These are phyloP conservation scores for Carabus problematicus DNA, from an alignment of 2,888 invertebrate genomes.

Conservation along the genomic window DNA sequence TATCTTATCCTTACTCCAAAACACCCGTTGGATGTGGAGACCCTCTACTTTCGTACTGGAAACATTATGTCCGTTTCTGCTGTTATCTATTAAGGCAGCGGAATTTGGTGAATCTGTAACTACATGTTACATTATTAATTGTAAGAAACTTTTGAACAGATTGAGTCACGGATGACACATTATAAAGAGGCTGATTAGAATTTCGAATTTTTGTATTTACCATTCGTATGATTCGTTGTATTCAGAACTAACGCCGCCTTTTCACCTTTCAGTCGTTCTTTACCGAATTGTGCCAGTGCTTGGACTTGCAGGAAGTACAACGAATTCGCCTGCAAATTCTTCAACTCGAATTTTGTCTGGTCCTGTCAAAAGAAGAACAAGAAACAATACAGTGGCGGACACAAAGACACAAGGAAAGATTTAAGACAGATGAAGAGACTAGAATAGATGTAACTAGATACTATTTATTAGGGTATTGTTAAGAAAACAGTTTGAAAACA, in stretches of 20 bases:
- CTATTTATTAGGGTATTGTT: too few species aligned
- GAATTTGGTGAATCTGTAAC: constrained; percentile 35
- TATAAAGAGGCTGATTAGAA: background rate
- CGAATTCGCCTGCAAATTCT: constrained; percentile 71
- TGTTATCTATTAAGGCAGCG: constrained; percentile 20
- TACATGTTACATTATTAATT: background rate
- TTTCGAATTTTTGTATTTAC: constrained; percentile 49
- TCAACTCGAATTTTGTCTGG: constrained; percentile 69
- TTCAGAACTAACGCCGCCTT: constrained; percentile 76
- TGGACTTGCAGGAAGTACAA: constrained; percentile 82
- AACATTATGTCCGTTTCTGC: constrained; percentile 15
- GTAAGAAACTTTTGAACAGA: too few species aligned
- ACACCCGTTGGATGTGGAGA: constrained; percentile 54
- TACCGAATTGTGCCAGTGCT: constrained; percentile 74
- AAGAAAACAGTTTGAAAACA: too few species aligned
- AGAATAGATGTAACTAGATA: too few species aligned
- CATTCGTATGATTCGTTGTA: constrained; percentile 65
- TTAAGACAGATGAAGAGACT: too few species aligned
- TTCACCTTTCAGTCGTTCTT: constrained; percentile 71
- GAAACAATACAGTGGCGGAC: too few species aligned
- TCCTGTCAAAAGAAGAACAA: constrained; percentile 66
- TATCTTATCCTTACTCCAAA: constrained; percentile 54
- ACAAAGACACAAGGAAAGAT: too few species aligned
- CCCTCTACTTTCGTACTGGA: constrained; percentile 50
- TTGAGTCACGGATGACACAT: too few species aligned